Evolutionary conservation across 2,888 invertebrate genomes (phyloP).

Genomic region (Piscicola geometra): DNA sequence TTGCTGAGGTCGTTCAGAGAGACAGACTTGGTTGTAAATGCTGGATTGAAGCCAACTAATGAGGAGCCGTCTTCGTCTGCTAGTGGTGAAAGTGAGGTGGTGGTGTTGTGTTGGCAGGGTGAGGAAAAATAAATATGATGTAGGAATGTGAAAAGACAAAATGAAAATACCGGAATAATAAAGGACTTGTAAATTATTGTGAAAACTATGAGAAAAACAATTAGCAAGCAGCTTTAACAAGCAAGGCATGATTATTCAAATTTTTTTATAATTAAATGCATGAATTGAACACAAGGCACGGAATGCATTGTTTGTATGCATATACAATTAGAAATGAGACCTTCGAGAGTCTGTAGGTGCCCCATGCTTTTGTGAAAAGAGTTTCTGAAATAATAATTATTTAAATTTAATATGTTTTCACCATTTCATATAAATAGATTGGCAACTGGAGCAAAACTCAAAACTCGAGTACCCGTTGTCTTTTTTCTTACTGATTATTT

Average conservation of each 20-base stretch:
- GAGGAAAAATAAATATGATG: background rate
- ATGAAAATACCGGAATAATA: no score
- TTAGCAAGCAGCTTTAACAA: background rate
- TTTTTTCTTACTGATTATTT: no score
- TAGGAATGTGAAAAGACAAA: no score
- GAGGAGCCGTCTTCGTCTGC: background rate
- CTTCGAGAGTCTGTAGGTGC: background rate
- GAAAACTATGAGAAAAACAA: background rate
- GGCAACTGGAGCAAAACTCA: no score
- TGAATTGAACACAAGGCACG: no score
- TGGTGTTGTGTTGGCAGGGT: background rate
- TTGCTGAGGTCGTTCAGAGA: constrained; percentile 6
- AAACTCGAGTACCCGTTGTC: no score
- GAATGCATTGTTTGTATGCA: no score
- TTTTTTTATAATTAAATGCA: no score
- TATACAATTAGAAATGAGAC: no score
- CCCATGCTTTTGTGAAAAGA: background rate
- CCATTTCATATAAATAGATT: no score
- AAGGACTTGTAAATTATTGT: no score
- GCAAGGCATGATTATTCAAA: background rate
- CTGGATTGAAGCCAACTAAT: background rate
- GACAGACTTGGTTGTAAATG: constrained; percentile 2
- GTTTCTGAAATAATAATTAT: background rate
- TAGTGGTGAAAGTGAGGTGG: background rate
- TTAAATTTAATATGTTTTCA: background rate